phyloP scores from a whole-genome alignment of 2,113 vertebrate genomes.

The Anas platyrhynchos region DNA sequence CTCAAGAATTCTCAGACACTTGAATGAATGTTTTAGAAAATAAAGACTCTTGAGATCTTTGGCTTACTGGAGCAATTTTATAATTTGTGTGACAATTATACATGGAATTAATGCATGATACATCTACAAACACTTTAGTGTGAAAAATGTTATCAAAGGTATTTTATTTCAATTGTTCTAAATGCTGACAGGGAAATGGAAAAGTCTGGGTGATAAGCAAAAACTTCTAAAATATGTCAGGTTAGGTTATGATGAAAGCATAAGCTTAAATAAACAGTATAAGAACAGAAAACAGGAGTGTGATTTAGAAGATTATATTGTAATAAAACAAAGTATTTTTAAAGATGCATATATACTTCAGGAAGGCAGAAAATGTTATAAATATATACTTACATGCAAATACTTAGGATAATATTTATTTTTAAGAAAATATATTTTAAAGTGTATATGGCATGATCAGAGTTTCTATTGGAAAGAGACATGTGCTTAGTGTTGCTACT shows the following conservation, averaged over 20 bases:
- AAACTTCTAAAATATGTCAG: conserved; percentile 10
- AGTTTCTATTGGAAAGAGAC: neutral
- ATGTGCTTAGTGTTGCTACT: neutral
- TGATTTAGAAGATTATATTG: conserved; percentile 28
- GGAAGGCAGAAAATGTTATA: conserved; percentile 3
- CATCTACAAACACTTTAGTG: neutral
- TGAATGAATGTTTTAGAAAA: neutral
- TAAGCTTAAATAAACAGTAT: conserved; percentile 10
- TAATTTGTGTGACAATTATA: neutral
- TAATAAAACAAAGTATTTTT: conserved; percentile 42
- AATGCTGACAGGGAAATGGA: neutral
- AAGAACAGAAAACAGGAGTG: neutral
- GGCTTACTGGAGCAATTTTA: neutral
- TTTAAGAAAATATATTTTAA: neutral
- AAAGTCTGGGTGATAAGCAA: conserved; percentile 7
- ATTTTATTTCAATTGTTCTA: neutral
- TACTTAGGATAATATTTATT: neutral
- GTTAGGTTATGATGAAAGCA: conserved; percentile 27
- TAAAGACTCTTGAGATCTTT: neutral
- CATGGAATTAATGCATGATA: neutral
- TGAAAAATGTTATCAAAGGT: neutral
- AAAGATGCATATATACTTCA: neutral
- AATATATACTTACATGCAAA: neutral
- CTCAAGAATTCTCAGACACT: neutral
- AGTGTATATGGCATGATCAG: neutral